A percentile compares a stretch with the other conserved stretches of the same genome.
Evolutionary conservation across 1,140 invertebrate genomes (phyloP).

Genomic region (Drosophila watanabei): DNA sequence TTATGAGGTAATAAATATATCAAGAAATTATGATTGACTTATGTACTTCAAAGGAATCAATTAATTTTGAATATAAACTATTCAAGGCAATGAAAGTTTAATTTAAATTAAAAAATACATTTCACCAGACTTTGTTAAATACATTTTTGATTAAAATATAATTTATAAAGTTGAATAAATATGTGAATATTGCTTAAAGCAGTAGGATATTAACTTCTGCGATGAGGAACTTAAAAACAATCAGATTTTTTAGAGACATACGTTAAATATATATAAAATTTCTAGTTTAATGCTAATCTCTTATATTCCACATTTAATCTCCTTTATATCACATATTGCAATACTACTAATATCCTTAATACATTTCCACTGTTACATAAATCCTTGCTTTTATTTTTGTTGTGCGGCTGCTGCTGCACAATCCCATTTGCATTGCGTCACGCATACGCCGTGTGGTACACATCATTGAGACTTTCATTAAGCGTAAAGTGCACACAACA

Average conservation of each 20-base stretch:
- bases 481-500: slow-evolving; percentile 69
- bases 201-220: too few species aligned
- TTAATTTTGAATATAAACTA: neutral
- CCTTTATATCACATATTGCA: neutral
- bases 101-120: neutral
- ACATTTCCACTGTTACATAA: slow-evolving; percentile 1
- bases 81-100: neutral
- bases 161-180: neutral
- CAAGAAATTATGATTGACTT: neutral
- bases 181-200: too few species aligned
- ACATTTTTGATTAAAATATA: neutral
- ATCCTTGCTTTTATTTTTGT: neutral
- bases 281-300: too few species aligned
- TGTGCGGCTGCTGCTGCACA: neutral
- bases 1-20: neutral
- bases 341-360: neutral
- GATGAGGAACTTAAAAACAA: too few species aligned
- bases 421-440: slow-evolving; percentile 24
- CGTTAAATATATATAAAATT: too few species aligned
- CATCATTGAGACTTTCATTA: slow-evolving; percentile 71
- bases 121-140: neutral
- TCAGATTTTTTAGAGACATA: too few species aligned
- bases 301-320: neutral
- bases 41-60: neutral
- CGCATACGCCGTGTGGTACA: slow-evolving; percentile 68